phyloP scores from a whole-genome alignment of 2,888 invertebrate genomes.

The Pammene fasciana region DNA sequence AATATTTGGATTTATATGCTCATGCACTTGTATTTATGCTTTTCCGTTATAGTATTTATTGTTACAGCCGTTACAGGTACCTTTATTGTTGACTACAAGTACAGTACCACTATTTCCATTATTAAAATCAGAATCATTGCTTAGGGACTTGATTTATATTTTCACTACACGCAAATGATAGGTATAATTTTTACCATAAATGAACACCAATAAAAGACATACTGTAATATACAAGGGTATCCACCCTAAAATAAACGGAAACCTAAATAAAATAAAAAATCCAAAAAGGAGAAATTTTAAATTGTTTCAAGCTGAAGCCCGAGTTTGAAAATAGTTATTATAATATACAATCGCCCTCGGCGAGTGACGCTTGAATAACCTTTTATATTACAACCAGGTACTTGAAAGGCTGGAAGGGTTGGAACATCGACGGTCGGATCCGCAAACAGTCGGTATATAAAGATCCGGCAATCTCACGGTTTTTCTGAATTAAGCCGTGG shows the following conservation, averaged over 20 bases:
- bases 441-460: slow-evolving; percentile 74
- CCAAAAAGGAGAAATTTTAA: slow-evolving; percentile 14
- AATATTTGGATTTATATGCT: too few relatives aligned
- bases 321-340: slow-evolving; percentile 28
- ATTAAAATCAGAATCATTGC: too few relatives aligned
- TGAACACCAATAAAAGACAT: neutral
- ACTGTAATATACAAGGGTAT: slow-evolving; percentile 1
- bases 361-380: slow-evolving; percentile 56
- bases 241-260: too few relatives aligned
- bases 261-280: neutral
- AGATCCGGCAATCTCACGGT: slow-evolving; percentile 72
- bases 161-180: too few relatives aligned
- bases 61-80: too few relatives aligned
- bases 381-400: slow-evolving; percentile 67
- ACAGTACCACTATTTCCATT: too few relatives aligned
- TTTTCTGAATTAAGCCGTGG: slow-evolving; percentile 76
- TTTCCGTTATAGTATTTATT: too few relatives aligned
- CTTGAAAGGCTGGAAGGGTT: slow-evolving; percentile 67
- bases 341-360: slow-evolving; percentile 14
- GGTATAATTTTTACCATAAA: too few relatives aligned
- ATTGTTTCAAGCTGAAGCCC: slow-evolving; percentile 20
- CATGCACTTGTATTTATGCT: too few relatives aligned
- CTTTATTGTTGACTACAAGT: too few relatives aligned
- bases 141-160: too few relatives aligned
- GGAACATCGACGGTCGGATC: slow-evolving; percentile 72